A percentile compares a stretch with the other conserved stretches of the same genome.
Evolutionary conservation across 1,140 invertebrate species (phyloP).

Genomic region (Bombus haemorrhoidalis): DNA sequence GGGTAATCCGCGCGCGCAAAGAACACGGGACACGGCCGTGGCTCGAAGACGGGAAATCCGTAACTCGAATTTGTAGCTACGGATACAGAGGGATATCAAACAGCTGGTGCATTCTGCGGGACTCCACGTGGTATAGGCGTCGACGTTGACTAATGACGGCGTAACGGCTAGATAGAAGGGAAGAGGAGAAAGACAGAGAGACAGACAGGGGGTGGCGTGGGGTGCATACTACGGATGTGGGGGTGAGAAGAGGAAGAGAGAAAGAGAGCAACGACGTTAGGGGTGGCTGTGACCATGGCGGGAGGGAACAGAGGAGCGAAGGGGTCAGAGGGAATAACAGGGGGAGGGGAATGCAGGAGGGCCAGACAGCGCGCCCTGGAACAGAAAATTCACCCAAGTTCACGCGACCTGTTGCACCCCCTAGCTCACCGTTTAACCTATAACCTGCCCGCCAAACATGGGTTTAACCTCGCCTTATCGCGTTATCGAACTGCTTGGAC

Average conservation of each 20-base stretch:
- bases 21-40: constrained; percentile 7
- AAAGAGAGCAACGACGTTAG: background rate
- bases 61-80: constrained; percentile 65
- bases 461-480: constrained; percentile 83
- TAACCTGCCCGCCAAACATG: constrained; percentile 83
- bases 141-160: constrained; percentile 83
- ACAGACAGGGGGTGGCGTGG: constrained; percentile 18
- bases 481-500: constrained; percentile 79
- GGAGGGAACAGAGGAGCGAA: background rate
- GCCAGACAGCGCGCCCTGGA: constrained; percentile 78
- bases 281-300: constrained; percentile 12
- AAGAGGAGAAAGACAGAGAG: constrained; percentile 4
- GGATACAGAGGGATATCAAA: constrained; percentile 77
- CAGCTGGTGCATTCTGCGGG: constrained; percentile 79
- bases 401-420: constrained; percentile 83
- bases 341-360: constrained; percentile 67
- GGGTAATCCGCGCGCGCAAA: background rate
- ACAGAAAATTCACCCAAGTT: constrained; percentile 83
- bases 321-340: constrained; percentile 37
- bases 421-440: constrained; percentile 83
- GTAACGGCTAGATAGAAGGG: constrained; percentile 65
- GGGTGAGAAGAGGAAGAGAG: constrained; percentile 42
- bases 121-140: constrained; percentile 78
- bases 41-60: constrained; percentile 55
- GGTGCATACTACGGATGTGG: constrained; percentile 24